Percentiles rank a stretch among this genome's conserved stretches.
phyloP scores from a whole-genome alignment of 1,140 invertebrate species.

The Bombus huntii region DNA sequence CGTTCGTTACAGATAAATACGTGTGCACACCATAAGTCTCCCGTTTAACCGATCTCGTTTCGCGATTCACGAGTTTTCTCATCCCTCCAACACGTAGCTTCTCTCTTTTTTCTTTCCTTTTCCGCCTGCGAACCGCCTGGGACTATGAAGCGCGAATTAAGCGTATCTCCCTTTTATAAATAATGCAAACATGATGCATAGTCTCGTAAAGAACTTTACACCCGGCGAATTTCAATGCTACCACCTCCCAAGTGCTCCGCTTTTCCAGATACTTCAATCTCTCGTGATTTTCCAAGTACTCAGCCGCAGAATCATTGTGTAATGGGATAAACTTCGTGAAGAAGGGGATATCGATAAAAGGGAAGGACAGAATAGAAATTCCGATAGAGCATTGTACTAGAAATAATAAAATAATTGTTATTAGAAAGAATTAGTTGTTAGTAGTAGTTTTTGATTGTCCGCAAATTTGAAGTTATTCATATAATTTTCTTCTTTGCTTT shows the following conservation, averaged over 20 bases:
- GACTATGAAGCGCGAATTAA: background rate
- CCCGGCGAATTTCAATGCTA: background rate
- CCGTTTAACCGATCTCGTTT: background rate
- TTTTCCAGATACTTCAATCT: background rate
- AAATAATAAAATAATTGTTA: too few relatives aligned
- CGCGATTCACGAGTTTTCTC: background rate
- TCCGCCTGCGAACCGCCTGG: background rate
- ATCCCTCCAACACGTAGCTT: background rate
- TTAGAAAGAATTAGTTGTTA: too few relatives aligned
- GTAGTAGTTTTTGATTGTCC: too few relatives aligned
- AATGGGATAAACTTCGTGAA: background rate
- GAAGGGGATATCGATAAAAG: background rate
- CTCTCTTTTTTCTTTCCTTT: background rate
- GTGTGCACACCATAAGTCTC: background rate
- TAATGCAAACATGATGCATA: constrained; percentile 9
- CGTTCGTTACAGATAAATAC: background rate
- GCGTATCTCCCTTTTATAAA: background rate
- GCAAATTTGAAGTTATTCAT: too few relatives aligned
- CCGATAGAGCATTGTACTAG: accelerated
- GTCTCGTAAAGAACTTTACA: background rate
- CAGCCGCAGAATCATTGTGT: background rate
- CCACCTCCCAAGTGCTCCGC: background rate
- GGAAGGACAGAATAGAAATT: too few relatives aligned
- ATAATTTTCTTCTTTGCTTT: too few relatives aligned
- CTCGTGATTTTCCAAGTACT: background rate